Conservation (phyloP, 2,888 invertebrate genomes). For the Dasypolia templi region DNA sequence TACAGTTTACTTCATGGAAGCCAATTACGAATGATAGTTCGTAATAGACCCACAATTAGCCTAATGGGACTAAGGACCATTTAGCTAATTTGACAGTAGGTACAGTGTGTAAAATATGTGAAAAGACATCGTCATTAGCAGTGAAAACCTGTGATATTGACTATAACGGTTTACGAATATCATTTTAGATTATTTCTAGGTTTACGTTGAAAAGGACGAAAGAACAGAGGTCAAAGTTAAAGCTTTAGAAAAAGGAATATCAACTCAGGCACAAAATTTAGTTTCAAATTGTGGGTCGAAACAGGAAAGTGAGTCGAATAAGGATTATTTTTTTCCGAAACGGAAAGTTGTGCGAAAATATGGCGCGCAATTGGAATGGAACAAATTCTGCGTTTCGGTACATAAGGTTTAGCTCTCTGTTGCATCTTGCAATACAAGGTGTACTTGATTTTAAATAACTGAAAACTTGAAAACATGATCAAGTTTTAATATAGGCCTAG, state of each 20-base stretch:
- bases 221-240: background rate
- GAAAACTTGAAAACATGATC: no score
- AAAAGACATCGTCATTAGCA: background rate
- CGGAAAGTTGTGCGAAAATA: no score
- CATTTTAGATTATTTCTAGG: no score
- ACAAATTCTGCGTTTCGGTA: no score
- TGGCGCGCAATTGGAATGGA: no score
- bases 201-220: background rate
- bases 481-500: no score
- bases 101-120: background rate
- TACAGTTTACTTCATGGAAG: background rate
- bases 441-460: no score
- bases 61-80: constrained; percentile 6
- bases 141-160: background rate
- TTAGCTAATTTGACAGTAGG: constrained; percentile 12
- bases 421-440: no score
- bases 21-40: constrained; percentile 5
- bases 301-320: no score
- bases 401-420: no score
- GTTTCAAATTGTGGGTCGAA: background rate
- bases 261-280: background rate
- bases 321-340: no score
- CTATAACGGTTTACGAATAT: background rate
- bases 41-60: constrained; percentile 1
- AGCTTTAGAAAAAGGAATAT: background rate